phyloP scores from a whole-genome alignment of 2,797 vertebrate species.

The Coregonus ussuriensis region DNA sequence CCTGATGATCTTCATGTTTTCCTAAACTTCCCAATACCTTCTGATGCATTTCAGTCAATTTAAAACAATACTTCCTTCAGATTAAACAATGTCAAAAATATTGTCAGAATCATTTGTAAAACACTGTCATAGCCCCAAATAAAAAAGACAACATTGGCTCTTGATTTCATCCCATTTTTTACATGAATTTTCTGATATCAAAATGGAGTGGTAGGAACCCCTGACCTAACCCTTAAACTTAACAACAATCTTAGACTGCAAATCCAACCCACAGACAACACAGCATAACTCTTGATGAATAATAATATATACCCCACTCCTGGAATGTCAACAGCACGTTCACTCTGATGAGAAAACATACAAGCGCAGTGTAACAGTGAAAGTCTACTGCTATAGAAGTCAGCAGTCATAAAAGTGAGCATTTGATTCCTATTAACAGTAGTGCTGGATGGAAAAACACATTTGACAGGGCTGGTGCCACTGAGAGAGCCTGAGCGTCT shows the following conservation, averaged over 20 bases:
- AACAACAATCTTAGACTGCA: background rate
- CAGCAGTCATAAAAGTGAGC: slow-evolving; percentile 29
- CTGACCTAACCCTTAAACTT: background rate
- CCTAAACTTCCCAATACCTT: background rate
- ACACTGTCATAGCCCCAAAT: background rate
- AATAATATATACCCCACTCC: background rate
- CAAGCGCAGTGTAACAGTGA: background rate
- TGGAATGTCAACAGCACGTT: too few species aligned
- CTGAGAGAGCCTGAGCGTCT: slow-evolving; percentile 37
- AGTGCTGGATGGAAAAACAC: slow-evolving; percentile 42
- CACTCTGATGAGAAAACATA: too few species aligned
- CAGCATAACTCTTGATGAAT: background rate
- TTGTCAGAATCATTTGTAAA: background rate
- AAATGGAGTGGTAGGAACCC: background rate
- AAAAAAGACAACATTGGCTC: background rate
- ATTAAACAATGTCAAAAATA: background rate
- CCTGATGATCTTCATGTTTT: background rate
- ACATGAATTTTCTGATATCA: background rate
- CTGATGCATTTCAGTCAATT: background rate
- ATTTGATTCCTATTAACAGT: slow-evolving; percentile 47
- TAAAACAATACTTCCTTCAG: too few species aligned
- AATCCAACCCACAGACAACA: background rate
- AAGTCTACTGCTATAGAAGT: background rate
- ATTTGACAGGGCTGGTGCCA: slow-evolving; percentile 46
- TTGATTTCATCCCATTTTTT: background rate